Base-by-base conservation (phyloP, 2,113 vertebrate species). In the Lathamus discolor region DNA sequence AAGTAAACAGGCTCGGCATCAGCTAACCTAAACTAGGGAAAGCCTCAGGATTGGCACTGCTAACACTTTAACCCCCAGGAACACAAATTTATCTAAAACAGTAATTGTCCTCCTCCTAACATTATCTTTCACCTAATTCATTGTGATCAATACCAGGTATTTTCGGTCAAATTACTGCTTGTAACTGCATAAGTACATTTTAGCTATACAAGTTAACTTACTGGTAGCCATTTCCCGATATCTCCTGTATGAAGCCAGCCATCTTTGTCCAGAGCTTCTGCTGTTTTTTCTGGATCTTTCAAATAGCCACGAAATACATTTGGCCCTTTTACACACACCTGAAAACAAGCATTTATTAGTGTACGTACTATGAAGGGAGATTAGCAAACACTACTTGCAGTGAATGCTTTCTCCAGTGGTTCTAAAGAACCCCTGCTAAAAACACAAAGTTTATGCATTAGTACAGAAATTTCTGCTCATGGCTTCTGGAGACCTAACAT, bases 161-260 rank as follows among this genome's bases (percentile, higher is more conserved):
- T 82, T 69, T 76, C 17, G 22, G 17, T 31, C 61, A 54, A 48
- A 11, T 54, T 24, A 67, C 33, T 67, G 61, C 28, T 54, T 27
- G 35, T 43, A 70, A 29, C 41, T 59, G 33, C 15, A 25, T 9
- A 62, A 83, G 37, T 14, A 46, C 17, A 24, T 66, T 77, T 51
- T 54, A 67, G 22, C 48, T 51, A 19, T 62, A 0, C 7, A 43
- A 8, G 10, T 75, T 52, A 28, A 96, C 98, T 98, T 98, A 99
- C 99, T 57, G 99, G 99, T 79, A 99, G 97, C 99, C 99, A 99
- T 88, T 99, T 99, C 51, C 99, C 99, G 80, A 99, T 96, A 96
- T 99, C 99, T 77, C 99, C 99, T 3, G 99, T 99, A 96, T 99
- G 99, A 81, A 99, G 98, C 99, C 99, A 99, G 66, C 99, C 99